These are phyloP conservation scores for Threskiornis aethiopicus DNA, from an alignment of 2,797 vertebrate genomes.

Conservation along the genomic window DNA sequence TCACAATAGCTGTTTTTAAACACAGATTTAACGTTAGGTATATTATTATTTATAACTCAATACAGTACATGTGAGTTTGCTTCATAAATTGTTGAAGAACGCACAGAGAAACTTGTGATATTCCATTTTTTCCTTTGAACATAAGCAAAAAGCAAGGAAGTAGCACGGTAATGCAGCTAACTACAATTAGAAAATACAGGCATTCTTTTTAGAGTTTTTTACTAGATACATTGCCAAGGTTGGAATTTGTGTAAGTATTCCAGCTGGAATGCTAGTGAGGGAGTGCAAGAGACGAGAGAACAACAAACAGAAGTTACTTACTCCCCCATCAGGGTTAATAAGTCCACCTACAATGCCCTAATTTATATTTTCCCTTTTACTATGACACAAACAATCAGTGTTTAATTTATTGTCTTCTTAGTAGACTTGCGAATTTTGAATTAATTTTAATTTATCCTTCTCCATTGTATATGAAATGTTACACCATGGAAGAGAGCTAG, in stretches of 20 bases:
- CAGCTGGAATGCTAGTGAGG: neutral
- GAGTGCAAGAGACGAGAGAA: neutral
- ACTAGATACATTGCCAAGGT: constrained; percentile 1
- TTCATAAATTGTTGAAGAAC: neutral
- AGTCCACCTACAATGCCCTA: neutral
- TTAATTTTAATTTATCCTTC: neutral
- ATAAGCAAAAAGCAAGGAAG: neutral
- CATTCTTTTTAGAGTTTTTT: constrained; percentile 34
- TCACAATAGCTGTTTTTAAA: neutral
- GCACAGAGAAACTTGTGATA: neutral
- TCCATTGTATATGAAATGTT: neutral
- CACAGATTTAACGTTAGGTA: neutral
- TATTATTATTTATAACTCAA: neutral
- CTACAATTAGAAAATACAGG: constrained; percentile 16
- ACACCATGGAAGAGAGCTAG: neutral
- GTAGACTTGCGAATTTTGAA: neutral
- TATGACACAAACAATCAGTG: neutral
- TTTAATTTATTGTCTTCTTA: neutral
- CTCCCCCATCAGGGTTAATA: neutral
- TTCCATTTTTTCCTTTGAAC: neutral
- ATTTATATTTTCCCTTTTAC: neutral
- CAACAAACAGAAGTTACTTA: neutral
- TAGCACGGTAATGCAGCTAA: neutral
- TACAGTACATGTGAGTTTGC: neutral
- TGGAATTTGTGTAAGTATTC: neutral